phyloP scores from a whole-genome alignment of 1,140 invertebrate species.

The Caenorhabditis brenneri region DNA sequence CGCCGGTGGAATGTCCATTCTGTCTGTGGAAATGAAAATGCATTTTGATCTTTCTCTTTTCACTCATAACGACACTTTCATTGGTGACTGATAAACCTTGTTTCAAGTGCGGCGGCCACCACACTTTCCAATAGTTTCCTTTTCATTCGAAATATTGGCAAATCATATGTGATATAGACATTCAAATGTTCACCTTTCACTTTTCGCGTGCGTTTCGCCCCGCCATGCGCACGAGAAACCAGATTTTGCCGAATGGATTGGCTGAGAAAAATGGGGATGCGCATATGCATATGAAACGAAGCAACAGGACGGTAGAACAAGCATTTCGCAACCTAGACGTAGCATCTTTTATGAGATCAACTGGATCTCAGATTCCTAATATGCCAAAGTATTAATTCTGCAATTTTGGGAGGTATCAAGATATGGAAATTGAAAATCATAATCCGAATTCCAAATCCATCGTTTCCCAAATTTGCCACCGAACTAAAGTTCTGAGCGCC shows the following conservation, averaged over 20 bases:
- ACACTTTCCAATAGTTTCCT: background rate
- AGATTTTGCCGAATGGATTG: conserved; percentile 21
- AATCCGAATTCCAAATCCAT: background rate
- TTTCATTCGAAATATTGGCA: conserved; percentile 30
- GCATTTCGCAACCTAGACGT: conserved; percentile 27
- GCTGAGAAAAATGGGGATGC: background rate
- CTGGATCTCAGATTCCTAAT: background rate
- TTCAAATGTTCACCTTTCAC: conserved; percentile 43
- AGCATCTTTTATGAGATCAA: conserved; percentile 1
- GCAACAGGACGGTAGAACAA: background rate
- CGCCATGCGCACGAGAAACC: background rate
- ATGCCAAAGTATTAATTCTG: no score
- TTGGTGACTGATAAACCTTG: conserved; percentile 4
- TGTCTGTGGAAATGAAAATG: background rate
- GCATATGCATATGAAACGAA: background rate
- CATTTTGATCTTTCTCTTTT: conserved; percentile 34
- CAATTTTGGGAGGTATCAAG: no score
- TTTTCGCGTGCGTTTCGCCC: background rate
- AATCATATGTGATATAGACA: conserved; percentile 41
- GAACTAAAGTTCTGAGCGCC: conserved; percentile 11
- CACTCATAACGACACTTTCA: background rate
- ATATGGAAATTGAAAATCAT: no score
- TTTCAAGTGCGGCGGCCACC: background rate
- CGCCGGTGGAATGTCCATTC: background rate
- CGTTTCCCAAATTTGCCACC: background rate